Evolutionary conservation across 2,888 invertebrate species (phyloP), one percentile per base, ranked within the genome.

Genomic region (Ceriagrion tenellum): DNA sequence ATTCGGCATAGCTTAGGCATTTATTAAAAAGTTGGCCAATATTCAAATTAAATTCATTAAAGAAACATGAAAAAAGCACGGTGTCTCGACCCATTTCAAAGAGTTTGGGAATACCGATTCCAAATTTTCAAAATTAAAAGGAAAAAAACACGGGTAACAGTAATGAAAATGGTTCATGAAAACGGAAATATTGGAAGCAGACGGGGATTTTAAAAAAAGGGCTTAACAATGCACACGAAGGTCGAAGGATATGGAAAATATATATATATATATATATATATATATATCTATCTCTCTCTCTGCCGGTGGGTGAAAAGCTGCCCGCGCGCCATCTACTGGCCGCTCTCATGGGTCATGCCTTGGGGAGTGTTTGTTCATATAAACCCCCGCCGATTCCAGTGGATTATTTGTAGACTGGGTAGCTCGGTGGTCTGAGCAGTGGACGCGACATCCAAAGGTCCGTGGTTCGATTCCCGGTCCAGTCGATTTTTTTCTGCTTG

Each of bases 1-100:
- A 55, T 69, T 69, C 93, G 23, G 35, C 35, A 63, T 26, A 69
- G 93, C 93, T 18, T 16, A 47, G 93, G 13, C 69, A 93, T 93
- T 93, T 93, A 93, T 93, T 93, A 93, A 93, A 93, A 93, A 93
- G 93, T 93, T 93, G 47, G 93, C 59, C 59, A 56, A 63, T 93
- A 69, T 93, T 93, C 69, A 93, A 69, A 93, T 93, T 93, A 93
- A 93, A 93, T 93, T 93, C 93, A 93, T 93, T 93, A 93, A 69
- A 69, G 69, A 93, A 69, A 63, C 63, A 69, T 40, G 69, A 93
- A 93, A 69, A 47, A 93, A 35, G 47, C 63, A n/a, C 40, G 69
- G 47, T 47, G 69, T 69, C 69, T 93, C 74, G 30, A 69, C 35
- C 59, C 56, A 35, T 91, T 91, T 59, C 35, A 59, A 56, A 30